Base-by-base conservation (phyloP, 1,140 invertebrate genomes). In the Plodia interpunctella region DNA sequence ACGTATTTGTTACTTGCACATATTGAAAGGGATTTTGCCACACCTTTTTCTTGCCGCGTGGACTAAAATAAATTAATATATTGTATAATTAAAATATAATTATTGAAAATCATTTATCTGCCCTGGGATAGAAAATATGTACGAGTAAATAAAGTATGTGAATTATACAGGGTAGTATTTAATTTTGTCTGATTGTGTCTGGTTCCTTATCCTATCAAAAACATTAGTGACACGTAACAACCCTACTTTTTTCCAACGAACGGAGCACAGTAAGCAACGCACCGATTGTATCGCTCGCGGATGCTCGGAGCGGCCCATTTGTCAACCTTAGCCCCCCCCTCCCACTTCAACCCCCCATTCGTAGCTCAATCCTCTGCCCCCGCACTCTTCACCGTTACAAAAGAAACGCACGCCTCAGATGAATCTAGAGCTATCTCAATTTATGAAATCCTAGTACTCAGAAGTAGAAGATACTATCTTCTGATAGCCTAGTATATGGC, bases 241-340 rank as follows among this genome's bases (percentile, higher is more conserved):
- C 85, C 83, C 83, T 86, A 80, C 25, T 83, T 85, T 85, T 86
- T 86, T 79, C 72, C 78, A 77, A 73, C 72, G 70, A 32, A 72
- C 70, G 76, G 70, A 82, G 75, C 81, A 77, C 80, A 79, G 85
- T 88, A 85, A 88, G 84, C 84, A 88, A 88, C 80, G 83, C 85
- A 85, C 75, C 83, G 85, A 88, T 88, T 88, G 85, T 88, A 88
- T 88, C 85, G 83, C 75, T 79, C 81, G 85, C 85, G 83, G 85
- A 87, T 85, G 85, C 80, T 88, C 74, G 66, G 79, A 85, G 83
- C 85, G 83, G 76, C 82, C 79, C 82, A 86, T 88, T 86, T 88
- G 85, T 86, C 83, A 88, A 87, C 84, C 84, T 83, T 81, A 81
- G 74, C 75, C 67, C 66, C 75, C 74, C 60, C 54, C 25, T 32